phyloP scores from a whole-genome alignment of 1,140 invertebrate genomes.

The Pseudomyrmex dendroicus region DNA sequence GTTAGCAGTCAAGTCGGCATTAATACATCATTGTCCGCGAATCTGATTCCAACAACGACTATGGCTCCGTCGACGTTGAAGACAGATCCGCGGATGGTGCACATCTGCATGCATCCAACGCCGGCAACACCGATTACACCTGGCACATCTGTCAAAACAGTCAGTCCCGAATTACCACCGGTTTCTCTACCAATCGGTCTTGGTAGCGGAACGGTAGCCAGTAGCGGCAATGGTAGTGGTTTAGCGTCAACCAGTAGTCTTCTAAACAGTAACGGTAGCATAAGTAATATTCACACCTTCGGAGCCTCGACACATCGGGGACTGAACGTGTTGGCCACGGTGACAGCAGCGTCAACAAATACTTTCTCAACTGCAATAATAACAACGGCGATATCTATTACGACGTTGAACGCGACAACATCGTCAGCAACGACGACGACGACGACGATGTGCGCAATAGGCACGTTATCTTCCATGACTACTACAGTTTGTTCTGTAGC shows the following conservation, averaged over 20 bases:
- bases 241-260: conserved; percentile 71
- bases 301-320: conserved; percentile 75
- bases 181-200: conserved; percentile 79
- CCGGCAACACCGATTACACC: conserved; percentile 82
- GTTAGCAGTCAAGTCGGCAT: conserved; percentile 59
- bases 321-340: conserved; percentile 28
- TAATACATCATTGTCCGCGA: conserved; percentile 61
- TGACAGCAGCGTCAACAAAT: conserved; percentile 4
- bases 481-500: conserved; percentile 60
- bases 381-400: conserved; percentile 57
- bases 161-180: conserved; percentile 83
- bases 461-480: conserved; percentile 55
- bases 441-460: conserved; percentile 59
- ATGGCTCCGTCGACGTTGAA: conserved; percentile 54
- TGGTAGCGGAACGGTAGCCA: conserved; percentile 64
- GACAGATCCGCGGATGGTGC: conserved; percentile 75
- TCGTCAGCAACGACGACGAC: conserved; percentile 57
- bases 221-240: conserved; percentile 67
- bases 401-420: conserved; percentile 31
- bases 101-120: conserved; percentile 79
- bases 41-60: conserved; percentile 54
- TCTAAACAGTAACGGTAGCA: conserved; percentile 68
- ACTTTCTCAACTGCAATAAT: conserved; percentile 54
- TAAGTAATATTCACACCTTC: conserved; percentile 71
- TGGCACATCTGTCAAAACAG: conserved; percentile 82